Percentiles rank a stretch among this genome's conserved stretches.
Conservation (phyloP, 2,113 vertebrate species). For the Podocnemis expansa region DNA sequence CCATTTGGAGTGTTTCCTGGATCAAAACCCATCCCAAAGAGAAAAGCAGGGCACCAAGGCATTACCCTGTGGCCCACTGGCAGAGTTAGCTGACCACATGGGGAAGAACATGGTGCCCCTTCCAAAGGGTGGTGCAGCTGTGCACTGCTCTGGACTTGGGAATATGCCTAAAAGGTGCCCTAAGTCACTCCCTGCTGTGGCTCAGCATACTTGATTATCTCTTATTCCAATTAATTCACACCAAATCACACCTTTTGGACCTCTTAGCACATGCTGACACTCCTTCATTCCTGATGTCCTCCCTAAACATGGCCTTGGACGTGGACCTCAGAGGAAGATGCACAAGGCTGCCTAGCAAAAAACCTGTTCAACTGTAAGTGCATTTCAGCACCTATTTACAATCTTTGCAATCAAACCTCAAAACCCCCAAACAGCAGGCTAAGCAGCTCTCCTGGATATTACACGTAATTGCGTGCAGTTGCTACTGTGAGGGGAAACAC, state of each 20-base stretch:
- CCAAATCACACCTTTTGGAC: neutral
- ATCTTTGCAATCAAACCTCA: neutral
- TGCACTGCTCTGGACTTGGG: neutral
- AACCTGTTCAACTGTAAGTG: neutral
- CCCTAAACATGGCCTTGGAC: neutral
- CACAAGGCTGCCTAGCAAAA: neutral
- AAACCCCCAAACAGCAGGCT: neutral
- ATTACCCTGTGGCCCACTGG: neutral
- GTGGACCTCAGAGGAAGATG: neutral
- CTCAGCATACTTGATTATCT: too few species aligned
- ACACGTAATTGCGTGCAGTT: neutral
- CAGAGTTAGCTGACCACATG: neutral
- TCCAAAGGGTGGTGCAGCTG: neutral
- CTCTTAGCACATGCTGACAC: neutral
- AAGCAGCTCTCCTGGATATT: neutral
- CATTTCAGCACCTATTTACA: neutral
- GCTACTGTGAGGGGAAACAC: neutral
- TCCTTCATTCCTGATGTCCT: neutral
- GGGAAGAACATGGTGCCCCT: neutral
- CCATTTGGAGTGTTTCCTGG: neutral
- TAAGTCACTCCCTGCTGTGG: neutral
- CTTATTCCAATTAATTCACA: neutral
- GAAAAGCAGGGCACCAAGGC: neutral
- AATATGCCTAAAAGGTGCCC: neutral
- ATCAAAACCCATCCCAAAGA: neutral